phyloP scores from a whole-genome alignment of 2,113 vertebrate species.

The Bos indicus region DNA sequence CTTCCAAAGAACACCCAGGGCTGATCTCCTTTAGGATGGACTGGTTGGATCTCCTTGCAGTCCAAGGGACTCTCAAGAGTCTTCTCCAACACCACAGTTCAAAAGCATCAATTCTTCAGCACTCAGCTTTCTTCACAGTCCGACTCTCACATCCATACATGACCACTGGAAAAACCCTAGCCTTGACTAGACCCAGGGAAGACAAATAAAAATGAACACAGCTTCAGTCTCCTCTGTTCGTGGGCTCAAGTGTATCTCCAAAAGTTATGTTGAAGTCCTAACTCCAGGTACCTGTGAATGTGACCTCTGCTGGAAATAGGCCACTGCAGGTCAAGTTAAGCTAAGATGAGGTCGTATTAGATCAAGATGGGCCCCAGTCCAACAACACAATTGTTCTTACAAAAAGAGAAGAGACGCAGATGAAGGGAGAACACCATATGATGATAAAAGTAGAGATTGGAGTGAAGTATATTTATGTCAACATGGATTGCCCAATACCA shows the following conservation, averaged over 20 bases:
- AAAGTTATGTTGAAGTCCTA: background rate
- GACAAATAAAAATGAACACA: background rate
- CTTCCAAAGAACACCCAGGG: rapidly evolving
- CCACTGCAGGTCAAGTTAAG: background rate
- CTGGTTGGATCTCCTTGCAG: too few relatives aligned
- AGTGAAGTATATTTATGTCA: background rate
- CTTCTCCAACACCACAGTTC: too few relatives aligned
- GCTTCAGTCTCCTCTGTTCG: rapidly evolving
- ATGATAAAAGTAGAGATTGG: background rate
- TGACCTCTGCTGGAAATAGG: background rate
- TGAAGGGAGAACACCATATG: background rate
- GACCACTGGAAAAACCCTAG: too few relatives aligned
- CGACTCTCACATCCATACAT: too few relatives aligned
- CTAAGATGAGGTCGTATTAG: background rate
- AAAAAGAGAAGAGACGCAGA: background rate
- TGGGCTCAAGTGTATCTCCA: background rate
- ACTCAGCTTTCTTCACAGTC: too few relatives aligned
- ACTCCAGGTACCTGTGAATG: background rate
- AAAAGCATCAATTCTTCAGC: too few relatives aligned
- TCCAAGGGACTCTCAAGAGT: too few relatives aligned
- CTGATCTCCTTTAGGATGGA: too few relatives aligned
- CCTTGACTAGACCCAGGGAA: background rate
- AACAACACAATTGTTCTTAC: background rate
- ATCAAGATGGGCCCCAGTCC: background rate
- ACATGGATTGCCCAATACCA: background rate